Conservation (phyloP, 2,113 vertebrate genomes). For the Psettodes erumei region DNA sequence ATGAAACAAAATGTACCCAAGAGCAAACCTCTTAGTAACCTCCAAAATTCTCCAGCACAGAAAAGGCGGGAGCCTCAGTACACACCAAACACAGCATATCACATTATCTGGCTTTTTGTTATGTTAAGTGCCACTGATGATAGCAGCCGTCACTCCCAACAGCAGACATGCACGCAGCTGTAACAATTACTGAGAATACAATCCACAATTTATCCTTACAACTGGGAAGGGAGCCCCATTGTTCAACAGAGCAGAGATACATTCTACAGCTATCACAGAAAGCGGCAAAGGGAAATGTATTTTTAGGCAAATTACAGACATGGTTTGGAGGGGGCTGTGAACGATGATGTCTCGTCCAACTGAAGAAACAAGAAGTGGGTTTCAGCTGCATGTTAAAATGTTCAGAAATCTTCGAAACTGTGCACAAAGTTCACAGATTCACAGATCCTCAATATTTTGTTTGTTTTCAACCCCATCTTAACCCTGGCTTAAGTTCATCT, state of each 20-base stretch:
- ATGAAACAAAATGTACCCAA: slow-evolving; percentile 29
- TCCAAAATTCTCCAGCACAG: slow-evolving; percentile 27
- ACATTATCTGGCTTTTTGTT: slow-evolving; percentile 31
- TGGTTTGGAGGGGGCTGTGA: neutral
- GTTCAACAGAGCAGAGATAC: slow-evolving; percentile 12
- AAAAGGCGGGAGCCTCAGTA: neutral
- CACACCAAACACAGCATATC: slow-evolving; percentile 4
- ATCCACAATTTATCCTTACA: slow-evolving; percentile 37
- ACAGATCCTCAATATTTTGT: neutral
- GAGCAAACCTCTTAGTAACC: slow-evolving; percentile 25
- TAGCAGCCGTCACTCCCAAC: slow-evolving; percentile 11
- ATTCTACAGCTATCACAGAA: slow-evolving; percentile 6
- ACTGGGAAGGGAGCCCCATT: neutral
- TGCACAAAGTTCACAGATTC: neutral
- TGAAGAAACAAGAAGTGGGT: neutral
- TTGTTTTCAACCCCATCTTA: slow-evolving; percentile 19
- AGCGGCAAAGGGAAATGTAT: slow-evolving; percentile 7
- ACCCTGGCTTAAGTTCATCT: slow-evolving; percentile 3
- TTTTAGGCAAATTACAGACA: slow-evolving; percentile 22
- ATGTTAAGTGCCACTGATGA: slow-evolving; percentile 29
- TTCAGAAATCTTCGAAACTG: neutral
- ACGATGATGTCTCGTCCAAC: neutral
- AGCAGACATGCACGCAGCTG: slow-evolving; percentile 10
- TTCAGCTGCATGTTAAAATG: slow-evolving; percentile 5
- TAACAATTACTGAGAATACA: slow-evolving; percentile 39